phyloP scores from a whole-genome alignment of 1,140 invertebrate genomes.

The Asbolus verrucosus region DNA sequence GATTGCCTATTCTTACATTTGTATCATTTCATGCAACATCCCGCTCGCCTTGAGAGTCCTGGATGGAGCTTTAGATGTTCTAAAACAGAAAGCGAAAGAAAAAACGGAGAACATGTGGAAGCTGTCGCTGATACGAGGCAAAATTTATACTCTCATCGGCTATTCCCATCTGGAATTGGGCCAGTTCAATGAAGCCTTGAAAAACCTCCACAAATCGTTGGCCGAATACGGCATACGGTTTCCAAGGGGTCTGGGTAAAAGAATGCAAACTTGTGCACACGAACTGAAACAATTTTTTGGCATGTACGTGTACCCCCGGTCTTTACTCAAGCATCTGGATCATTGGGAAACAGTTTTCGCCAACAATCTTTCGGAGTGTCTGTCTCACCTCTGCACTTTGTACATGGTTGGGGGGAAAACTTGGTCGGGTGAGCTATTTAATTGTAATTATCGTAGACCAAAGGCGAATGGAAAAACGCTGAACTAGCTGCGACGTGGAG shows the following conservation, averaged over 20 bases:
- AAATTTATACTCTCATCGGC: slow-evolving; percentile 66
- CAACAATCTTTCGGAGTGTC: slow-evolving; percentile 67
- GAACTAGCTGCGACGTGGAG: slow-evolving; percentile 70
- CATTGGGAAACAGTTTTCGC: slow-evolving; percentile 63
- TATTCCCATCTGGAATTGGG: slow-evolving; percentile 64
- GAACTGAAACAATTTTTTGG: slow-evolving; percentile 53
- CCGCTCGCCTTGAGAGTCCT: slow-evolving; percentile 69
- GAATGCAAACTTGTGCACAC: slow-evolving; percentile 57
- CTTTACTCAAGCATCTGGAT: slow-evolving; percentile 48
- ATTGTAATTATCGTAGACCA: slow-evolving; percentile 43
- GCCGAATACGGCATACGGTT: slow-evolving; percentile 56
- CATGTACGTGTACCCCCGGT: slow-evolving; percentile 47
- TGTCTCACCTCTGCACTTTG: slow-evolving; percentile 65
- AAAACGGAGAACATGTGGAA: slow-evolving; percentile 62
- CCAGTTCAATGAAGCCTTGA: slow-evolving; percentile 62
- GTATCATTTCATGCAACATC: slow-evolving; percentile 66
- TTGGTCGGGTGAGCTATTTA: neutral
- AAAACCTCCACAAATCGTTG: slow-evolving; percentile 60
- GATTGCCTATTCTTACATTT: slow-evolving; percentile 69
- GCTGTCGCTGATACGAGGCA: slow-evolving; percentile 64
- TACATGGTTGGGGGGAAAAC: slow-evolving; percentile 62
- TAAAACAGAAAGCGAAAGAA: slow-evolving; percentile 60
- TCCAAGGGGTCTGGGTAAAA: slow-evolving; percentile 2
- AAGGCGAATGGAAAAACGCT: slow-evolving; percentile 65
- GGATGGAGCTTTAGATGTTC: slow-evolving; percentile 63